These are phyloP conservation scores for Zonitis immaculata DNA, from an alignment of 2,888 invertebrate genomes.

Conservation along the genomic window DNA sequence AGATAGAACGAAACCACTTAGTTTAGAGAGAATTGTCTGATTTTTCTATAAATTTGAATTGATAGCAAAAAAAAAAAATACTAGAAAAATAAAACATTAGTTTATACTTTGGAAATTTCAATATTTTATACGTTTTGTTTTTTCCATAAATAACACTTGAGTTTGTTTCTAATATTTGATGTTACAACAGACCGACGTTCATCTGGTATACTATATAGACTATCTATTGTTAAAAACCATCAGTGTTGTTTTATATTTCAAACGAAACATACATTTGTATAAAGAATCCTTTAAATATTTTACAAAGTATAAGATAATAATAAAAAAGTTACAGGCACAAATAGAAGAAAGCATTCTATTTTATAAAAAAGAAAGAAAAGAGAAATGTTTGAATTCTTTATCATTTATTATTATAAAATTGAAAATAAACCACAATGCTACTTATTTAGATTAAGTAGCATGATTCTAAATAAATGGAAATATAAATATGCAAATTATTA, in stretches of 20 bases:
- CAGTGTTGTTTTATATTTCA: not conserved
- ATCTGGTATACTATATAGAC: no score
- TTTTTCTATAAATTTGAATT: not conserved
- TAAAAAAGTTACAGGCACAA: not conserved
- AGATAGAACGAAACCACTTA: conserved; percentile 9
- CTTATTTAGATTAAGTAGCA: no score
- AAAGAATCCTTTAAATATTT: conserved; percentile 1
- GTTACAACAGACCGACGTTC: conserved; percentile 3
- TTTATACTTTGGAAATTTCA: no score
- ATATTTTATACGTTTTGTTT: no score
- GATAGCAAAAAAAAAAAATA: no score
- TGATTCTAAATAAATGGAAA: no score
- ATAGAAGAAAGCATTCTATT: not conserved
- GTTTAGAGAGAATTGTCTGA: not conserved
- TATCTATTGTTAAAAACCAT: conserved; percentile 5
- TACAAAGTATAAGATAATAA: not conserved
- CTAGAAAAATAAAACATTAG: no score
- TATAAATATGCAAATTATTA: no score
- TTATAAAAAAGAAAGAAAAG: not conserved
- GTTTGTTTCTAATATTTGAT: not conserved
- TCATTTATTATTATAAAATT: no score
- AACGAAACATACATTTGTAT: not conserved
- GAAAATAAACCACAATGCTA: no score
- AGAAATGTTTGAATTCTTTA: not conserved
- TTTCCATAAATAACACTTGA: not conserved